Conservation (phyloP, 2,113 vertebrate genomes). For the Xenopus laevis region DNA sequence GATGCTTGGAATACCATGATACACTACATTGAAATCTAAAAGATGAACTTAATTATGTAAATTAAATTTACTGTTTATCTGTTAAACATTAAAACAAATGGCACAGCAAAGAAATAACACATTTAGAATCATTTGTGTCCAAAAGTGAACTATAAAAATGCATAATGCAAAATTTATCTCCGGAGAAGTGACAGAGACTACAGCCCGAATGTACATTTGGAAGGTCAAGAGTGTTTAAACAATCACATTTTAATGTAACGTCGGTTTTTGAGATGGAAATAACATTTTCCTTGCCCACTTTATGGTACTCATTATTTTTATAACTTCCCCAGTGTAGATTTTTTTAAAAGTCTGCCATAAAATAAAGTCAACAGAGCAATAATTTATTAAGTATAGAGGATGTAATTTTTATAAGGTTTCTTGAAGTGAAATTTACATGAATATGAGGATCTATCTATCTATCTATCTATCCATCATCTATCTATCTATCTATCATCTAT, state of each 20-base stretch:
- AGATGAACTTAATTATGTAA: constrained; percentile 59
- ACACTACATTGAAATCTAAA: constrained; percentile 57
- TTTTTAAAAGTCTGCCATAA: background rate
- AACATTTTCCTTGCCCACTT: constrained; percentile 19
- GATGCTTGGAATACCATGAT: constrained; percentile 47
- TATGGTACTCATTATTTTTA: constrained; percentile 23
- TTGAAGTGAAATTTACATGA: no score
- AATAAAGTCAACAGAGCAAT: no score
- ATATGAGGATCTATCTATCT: no score
- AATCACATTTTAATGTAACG: constrained; percentile 39
- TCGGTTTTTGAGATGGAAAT: constrained; percentile 31
- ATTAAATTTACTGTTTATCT: constrained; percentile 56
- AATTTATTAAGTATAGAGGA: no score
- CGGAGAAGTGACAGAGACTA: constrained; percentile 31
- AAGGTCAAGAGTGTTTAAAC: constrained; percentile 41
- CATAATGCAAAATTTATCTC: constrained; percentile 36
- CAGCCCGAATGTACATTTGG: constrained; percentile 36
- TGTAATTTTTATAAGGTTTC: no score
- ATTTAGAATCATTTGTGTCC: constrained; percentile 44
- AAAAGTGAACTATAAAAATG: constrained; percentile 37
- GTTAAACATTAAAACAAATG: constrained; percentile 55
- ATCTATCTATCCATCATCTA: no score
- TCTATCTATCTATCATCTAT: no score
- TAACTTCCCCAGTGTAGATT: constrained; percentile 14
- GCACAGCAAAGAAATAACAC: constrained; percentile 45